A percentile compares a stretch with the other conserved stretches of the same genome.
Conservation (phyloP, 2,113 vertebrate genomes). For the Rhinoderma darwinii region DNA sequence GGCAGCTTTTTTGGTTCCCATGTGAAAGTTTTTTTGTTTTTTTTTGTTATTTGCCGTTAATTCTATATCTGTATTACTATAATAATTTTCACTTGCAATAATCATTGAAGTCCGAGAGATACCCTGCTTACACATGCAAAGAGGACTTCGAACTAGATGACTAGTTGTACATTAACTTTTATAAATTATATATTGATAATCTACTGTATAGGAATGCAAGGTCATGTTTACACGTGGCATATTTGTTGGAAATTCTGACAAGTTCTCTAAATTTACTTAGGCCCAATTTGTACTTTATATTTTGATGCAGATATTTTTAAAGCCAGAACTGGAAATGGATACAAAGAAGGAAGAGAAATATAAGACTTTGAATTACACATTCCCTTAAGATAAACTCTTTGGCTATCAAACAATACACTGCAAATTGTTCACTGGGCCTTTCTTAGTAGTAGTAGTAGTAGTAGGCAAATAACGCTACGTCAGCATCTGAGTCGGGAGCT, state of each 20-base stretch:
- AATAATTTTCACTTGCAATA: not conserved
- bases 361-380: too few relatives aligned
- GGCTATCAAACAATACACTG: too few relatives aligned
- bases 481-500: too few relatives aligned
- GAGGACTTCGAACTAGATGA: not conserved
- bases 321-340: too few relatives aligned
- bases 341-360: too few relatives aligned
- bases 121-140: not conserved
- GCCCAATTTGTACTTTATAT: not conserved
- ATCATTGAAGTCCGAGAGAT: not conserved
- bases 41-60: not conserved
- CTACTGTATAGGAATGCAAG: not conserved
- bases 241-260: conserved; percentile 1
- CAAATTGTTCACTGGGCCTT: too few relatives aligned
- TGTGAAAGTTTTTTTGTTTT: not conserved
- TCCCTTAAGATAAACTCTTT: too few relatives aligned
- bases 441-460: too few relatives aligned
- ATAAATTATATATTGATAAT: not conserved
- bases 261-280: not conserved
- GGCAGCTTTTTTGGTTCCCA: too few relatives aligned
- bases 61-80: not conserved
- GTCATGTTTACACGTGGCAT: not conserved
- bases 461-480: too few relatives aligned
- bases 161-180: not conserved
- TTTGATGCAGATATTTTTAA: too few relatives aligned